These are phyloP conservation scores for Oncorhynchus tshawytscha DNA, from an alignment of 2,113 vertebrate genomes.

Conservation along the genomic window DNA sequence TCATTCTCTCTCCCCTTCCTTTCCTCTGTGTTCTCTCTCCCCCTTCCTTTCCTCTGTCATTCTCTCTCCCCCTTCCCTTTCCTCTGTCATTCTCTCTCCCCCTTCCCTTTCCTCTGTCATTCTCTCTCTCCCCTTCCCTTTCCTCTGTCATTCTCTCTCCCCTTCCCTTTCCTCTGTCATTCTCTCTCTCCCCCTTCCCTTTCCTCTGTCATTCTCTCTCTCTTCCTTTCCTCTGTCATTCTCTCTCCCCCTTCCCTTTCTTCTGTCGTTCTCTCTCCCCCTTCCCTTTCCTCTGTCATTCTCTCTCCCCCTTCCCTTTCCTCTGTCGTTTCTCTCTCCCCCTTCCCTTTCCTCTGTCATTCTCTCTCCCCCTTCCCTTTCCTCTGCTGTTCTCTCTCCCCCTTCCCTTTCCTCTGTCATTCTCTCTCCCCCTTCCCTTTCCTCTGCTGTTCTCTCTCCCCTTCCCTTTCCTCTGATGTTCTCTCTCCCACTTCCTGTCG, in stretches of 20 bases:
- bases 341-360: conserved; percentile 24
- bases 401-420: no score
- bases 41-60: conserved; percentile 27
- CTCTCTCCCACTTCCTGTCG: conserved; percentile 33
- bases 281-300: neutral
- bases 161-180: conserved; percentile 23
- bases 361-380: conserved; percentile 18
- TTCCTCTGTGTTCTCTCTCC: no score
- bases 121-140: conserved; percentile 15
- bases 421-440: no score
- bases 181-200: conserved; percentile 6
- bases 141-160: neutral
- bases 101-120: conserved; percentile 20
- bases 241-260: no score
- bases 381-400: neutral
- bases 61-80: conserved; percentile 15
- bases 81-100: neutral
- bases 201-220: neutral
- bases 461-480: no score
- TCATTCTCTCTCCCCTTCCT: no score
- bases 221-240: conserved; percentile 26
- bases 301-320: conserved; percentile 23
- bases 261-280: conserved; percentile 18
- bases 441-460: no score
- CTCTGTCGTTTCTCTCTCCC: conserved; percentile 19